These are phyloP conservation scores for Andrena cerasifolii DNA, from an alignment of 1,140 invertebrate genomes.

Conservation along the genomic window DNA sequence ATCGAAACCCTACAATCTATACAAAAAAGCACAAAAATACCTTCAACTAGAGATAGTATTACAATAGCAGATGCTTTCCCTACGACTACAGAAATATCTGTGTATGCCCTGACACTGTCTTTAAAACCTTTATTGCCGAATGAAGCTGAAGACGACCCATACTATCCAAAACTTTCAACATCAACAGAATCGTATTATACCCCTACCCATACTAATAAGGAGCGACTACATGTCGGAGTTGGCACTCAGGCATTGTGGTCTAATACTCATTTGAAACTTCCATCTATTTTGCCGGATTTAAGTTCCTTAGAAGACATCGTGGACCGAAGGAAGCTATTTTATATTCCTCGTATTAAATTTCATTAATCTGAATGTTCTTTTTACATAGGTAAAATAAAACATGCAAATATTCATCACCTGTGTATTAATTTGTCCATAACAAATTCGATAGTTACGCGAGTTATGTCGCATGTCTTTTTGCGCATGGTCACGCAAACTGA, in stretches of 20 bases:
- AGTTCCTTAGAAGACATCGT: slow-evolving; percentile 74
- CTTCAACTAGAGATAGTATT: neutral
- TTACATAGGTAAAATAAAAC: neutral
- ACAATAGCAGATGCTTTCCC: neutral
- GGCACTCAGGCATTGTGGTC: neutral
- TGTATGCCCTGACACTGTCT: slow-evolving; percentile 62
- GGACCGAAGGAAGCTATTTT: slow-evolving; percentile 74
- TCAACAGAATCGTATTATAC: slow-evolving; percentile 73
- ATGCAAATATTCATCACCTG: neutral
- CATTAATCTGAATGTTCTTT: neutral
- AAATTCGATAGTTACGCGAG: no score
- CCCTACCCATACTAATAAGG: slow-evolving; percentile 14
- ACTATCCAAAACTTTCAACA: slow-evolving; percentile 69
- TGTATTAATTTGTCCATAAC: neutral
- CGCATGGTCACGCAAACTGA: no score
- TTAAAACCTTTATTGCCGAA: slow-evolving; percentile 63
- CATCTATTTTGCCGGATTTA: slow-evolving; percentile 70
- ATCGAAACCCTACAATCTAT: slow-evolving; percentile 70
- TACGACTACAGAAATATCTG: slow-evolving; percentile 65
- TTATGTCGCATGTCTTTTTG: no score
- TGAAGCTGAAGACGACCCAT: slow-evolving; percentile 72
- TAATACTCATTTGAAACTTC: slow-evolving; percentile 62
- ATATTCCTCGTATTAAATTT: slow-evolving; percentile 64
- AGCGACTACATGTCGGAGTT: neutral
- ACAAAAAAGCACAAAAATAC: slow-evolving; percentile 51